Percentiles rank a stretch among this genome's conserved stretches.
phyloP scores from a whole-genome alignment of 1,140 invertebrate genomes.

The Trachymyrmex cornetzi region DNA sequence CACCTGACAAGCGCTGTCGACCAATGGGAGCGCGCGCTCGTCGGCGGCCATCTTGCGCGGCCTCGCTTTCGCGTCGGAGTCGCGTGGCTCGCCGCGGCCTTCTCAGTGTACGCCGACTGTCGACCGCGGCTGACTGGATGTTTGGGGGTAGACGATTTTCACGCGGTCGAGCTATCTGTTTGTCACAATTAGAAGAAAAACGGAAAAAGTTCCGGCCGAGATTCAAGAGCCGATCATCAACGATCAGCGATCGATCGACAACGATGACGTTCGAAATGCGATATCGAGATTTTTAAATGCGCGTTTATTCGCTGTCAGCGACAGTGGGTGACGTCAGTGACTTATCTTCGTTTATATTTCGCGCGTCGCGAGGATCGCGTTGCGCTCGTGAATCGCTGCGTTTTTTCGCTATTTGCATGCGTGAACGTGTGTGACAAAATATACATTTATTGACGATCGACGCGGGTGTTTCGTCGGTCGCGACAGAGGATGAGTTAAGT shows the following conservation, averaged over 20 bases:
- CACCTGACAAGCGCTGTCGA: constrained; percentile 70
- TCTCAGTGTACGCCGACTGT: constrained; percentile 81
- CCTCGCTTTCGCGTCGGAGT: constrained; percentile 81
- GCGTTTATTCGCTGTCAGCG: background rate
- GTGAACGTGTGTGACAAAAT: too few species aligned
- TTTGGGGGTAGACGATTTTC: background rate
- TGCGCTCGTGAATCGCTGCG: background rate
- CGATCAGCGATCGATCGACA: too few species aligned
- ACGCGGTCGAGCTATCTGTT: constrained; percentile 8
- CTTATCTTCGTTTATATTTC: background rate
- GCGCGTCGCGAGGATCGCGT: background rate
- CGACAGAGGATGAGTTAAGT: constrained; percentile 11
- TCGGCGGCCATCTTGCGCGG: constrained; percentile 83
- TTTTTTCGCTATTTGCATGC: background rate
- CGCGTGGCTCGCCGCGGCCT: constrained; percentile 78
- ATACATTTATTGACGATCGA: background rate
- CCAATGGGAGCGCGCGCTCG: constrained; percentile 75
- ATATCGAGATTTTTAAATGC: constrained; percentile 1
- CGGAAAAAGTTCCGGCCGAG: background rate
- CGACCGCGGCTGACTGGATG: constrained; percentile 74
- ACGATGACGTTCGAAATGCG: background rate
- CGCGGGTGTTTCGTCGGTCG: background rate
- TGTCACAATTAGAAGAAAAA: background rate
- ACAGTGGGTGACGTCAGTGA: background rate
- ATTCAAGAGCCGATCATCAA: background rate